Conservation (phyloP, 2,797 vertebrate genomes). For the Scyliorhinus canicula region DNA sequence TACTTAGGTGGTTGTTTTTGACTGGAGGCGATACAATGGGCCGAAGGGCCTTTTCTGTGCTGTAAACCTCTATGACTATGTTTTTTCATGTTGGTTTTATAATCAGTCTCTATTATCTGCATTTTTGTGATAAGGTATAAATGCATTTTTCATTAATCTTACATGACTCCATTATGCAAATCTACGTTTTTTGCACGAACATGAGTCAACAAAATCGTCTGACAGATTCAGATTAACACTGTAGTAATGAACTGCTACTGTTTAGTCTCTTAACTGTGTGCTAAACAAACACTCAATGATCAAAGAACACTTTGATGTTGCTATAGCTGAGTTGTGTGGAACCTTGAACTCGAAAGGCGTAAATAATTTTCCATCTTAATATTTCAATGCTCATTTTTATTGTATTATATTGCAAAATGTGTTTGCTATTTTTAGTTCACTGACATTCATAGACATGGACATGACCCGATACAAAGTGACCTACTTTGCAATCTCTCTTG, state of each 20-base stretch:
- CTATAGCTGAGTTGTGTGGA: not conserved
- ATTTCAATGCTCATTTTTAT: not conserved
- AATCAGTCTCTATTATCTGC: slow-evolving; percentile 9
- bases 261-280: slow-evolving; percentile 12
- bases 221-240: slow-evolving; percentile 33
- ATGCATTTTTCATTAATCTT: slow-evolving; percentile 21
- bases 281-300: not conserved
- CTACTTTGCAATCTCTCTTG: not conserved
- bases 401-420: not conserved
- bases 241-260: slow-evolving; percentile 21
- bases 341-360: not conserved
- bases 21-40: too few relatives aligned
- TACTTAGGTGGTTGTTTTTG: too few relatives aligned
- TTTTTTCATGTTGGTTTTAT: not conserved
- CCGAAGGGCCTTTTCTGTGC: too few relatives aligned
- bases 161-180: slow-evolving; percentile 15
- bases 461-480: slow-evolving; percentile 26
- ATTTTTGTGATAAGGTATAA: not conserved
- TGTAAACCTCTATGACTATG: slow-evolving; percentile 23
- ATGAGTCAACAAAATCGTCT: not conserved
- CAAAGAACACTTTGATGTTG: not conserved
- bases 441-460: not conserved
- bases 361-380: not conserved
- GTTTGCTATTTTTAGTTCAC: not conserved
- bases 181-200: not conserved